Conservation (phyloP, 2,797 vertebrate species). For the Macropus fuliginosus region DNA sequence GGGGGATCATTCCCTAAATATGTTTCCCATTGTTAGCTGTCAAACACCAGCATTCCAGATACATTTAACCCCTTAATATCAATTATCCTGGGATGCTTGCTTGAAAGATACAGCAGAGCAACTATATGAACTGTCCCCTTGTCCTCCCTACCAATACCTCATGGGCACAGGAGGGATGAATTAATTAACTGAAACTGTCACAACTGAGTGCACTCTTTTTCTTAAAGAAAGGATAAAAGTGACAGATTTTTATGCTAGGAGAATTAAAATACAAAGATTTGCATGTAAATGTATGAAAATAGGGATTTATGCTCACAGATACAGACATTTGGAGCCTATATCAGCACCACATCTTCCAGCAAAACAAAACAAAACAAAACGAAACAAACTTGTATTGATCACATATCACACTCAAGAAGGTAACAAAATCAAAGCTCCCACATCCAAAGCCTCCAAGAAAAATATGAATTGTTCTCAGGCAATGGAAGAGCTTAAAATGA, state of each 20-base stretch:
- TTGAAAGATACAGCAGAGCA: background rate
- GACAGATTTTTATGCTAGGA: slow-evolving; percentile 20
- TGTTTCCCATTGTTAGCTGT: background rate
- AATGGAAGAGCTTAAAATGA: too few species aligned
- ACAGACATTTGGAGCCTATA: background rate
- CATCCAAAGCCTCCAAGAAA: too few species aligned
- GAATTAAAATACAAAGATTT: slow-evolving; percentile 64
- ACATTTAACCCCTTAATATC: background rate
- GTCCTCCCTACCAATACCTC: background rate
- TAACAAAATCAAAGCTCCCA: too few species aligned
- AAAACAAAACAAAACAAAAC: background rate
- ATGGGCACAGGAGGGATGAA: slow-evolving; percentile 26
- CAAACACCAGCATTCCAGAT: background rate
- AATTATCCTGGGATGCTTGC: background rate
- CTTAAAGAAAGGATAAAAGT: slow-evolving; percentile 46
- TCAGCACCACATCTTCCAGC: background rate
- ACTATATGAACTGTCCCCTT: too few species aligned
- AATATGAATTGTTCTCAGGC: too few species aligned
- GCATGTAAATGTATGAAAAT: slow-evolving; percentile 27
- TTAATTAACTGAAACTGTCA: slow-evolving; percentile 59
- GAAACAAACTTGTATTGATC: too few species aligned
- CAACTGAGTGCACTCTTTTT: slow-evolving; percentile 7
- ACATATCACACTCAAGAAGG: too few species aligned
- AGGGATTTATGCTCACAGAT: background rate
- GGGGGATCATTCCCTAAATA: background rate